These are phyloP conservation scores for Squalus acanthias DNA, from an alignment of 2,797 vertebrate genomes.

Conservation along the genomic window DNA sequence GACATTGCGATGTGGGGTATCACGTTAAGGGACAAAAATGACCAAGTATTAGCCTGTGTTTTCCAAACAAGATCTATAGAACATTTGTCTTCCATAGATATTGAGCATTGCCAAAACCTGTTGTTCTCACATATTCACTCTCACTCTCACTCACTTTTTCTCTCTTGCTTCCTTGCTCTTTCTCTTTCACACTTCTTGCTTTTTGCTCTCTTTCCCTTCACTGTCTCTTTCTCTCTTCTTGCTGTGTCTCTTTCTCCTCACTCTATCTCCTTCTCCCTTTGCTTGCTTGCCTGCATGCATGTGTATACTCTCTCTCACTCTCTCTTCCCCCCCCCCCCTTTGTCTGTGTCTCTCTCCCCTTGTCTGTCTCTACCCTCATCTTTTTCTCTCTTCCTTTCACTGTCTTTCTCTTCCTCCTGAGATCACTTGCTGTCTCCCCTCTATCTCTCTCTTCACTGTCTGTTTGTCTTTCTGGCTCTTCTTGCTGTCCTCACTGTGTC, in stretches of 20 bases:
- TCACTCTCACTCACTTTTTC: not conserved
- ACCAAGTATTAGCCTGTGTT: too few relatives aligned
- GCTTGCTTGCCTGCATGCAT: conserved; percentile 49
- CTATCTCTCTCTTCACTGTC: conserved; percentile 37
- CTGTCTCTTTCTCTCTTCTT: not conserved
- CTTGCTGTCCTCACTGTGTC: conserved; percentile 44
- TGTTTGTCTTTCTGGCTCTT: conserved; percentile 44
- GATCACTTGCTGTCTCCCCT: too few relatives aligned
- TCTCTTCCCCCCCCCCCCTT: conserved; percentile 46
- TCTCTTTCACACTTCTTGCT: not conserved
- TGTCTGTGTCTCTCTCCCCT: conserved; percentile 48
- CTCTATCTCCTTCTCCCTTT: conserved; percentile 44
- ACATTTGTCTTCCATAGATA: too few relatives aligned
- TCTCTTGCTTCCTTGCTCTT: not conserved
- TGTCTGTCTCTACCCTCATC: conserved; percentile 44
- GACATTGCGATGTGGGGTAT: too few relatives aligned
- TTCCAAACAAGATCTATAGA: too few relatives aligned
- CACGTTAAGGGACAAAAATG: too few relatives aligned
- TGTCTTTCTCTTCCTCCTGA: not conserved
- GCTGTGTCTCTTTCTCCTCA: conserved; percentile 44
- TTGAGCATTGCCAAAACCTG: too few relatives aligned
- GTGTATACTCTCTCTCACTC: not conserved
- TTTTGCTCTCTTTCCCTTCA: conserved; percentile 42
- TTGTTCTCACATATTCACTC: too few relatives aligned
- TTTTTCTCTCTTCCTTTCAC: not conserved